Percentiles rank a stretch among this genome's conserved stretches.
Conservation (phyloP, 2,888 invertebrate species). For the Megalurothrips usitatus region DNA sequence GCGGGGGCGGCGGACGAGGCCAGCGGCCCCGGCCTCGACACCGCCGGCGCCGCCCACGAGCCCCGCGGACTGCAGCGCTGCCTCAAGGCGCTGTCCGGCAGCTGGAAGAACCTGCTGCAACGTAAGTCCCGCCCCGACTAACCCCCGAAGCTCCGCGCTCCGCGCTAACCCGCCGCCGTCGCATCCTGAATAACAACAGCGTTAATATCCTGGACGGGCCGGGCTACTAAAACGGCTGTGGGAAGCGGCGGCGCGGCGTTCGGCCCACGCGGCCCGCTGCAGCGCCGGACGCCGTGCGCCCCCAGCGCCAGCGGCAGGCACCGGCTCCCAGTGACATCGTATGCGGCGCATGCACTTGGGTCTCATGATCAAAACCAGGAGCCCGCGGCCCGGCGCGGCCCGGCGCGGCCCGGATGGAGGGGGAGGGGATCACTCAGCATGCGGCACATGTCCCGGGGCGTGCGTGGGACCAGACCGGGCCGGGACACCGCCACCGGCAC, state of each 20-base stretch:
- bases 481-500: no score
- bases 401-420: background rate
- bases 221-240: background rate
- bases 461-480: conserved; percentile 5
- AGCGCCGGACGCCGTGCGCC: no score
- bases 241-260: no score
- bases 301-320: background rate
- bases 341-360: conserved; percentile 17
- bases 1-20: no score
- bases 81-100: conserved; percentile 66
- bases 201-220: background rate
- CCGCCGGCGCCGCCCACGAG: conserved; percentile 39
- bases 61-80: conserved; percentile 58
- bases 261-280: no score
- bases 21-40: conserved; percentile 46
- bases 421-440: background rate
- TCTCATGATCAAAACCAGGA: conserved; percentile 25
- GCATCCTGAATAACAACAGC: no score
- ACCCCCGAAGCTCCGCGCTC: background rate
- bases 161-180: background rate
- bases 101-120: conserved; percentile 71
- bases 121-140: conserved; percentile 54
- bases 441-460: conserved; percentile 4
- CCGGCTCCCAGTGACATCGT: background rate
- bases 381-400: background rate